Evolutionary conservation across 2,113 vertebrate genomes (phyloP).

Genomic region (Mionectes macconnelli): DNA sequence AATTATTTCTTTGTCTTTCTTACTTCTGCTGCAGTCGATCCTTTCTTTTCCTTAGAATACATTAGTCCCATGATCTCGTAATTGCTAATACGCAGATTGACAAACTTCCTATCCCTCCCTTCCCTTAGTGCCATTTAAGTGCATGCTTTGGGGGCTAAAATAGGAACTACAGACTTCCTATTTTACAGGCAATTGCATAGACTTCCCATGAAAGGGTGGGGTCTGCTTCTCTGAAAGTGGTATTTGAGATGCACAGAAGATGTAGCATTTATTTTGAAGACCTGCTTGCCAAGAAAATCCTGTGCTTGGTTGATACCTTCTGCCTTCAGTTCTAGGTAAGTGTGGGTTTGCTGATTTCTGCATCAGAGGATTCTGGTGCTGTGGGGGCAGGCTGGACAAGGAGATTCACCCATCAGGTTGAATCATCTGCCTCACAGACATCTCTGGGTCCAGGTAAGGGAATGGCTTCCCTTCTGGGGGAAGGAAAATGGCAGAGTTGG

Average conservation of each 20-base stretch:
- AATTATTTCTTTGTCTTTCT: not conserved
- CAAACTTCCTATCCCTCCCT: conserved; percentile 7
- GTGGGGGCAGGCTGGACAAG: not conserved
- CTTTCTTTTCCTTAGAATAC: not conserved
- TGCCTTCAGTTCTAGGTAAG: not conserved
- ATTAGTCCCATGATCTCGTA: not conserved
- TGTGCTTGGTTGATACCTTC: not conserved
- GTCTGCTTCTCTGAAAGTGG: not conserved
- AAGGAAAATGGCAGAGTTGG: not conserved
- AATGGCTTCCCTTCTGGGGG: not conserved
- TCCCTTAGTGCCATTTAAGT: not conserved
- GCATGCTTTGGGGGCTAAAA: not conserved
- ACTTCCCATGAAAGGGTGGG: not conserved
- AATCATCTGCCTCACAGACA: not conserved
- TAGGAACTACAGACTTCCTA: conserved; percentile 43
- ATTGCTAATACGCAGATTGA: not conserved
- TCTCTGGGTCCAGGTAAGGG: conserved; percentile 24
- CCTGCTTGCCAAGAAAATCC: not conserved
- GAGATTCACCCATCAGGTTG: not conserved
- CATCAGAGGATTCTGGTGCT: not conserved
- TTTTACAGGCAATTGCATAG: not conserved
- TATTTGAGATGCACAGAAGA: not conserved
- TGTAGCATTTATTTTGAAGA: not conserved
- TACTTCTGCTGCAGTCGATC: not conserved
- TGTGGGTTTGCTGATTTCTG: not conserved